Percentiles rank a stretch among this genome's conserved stretches.
Evolutionary conservation across 2,113 vertebrate genomes (phyloP).

Genomic region (Hippocampus mohnikei): DNA sequence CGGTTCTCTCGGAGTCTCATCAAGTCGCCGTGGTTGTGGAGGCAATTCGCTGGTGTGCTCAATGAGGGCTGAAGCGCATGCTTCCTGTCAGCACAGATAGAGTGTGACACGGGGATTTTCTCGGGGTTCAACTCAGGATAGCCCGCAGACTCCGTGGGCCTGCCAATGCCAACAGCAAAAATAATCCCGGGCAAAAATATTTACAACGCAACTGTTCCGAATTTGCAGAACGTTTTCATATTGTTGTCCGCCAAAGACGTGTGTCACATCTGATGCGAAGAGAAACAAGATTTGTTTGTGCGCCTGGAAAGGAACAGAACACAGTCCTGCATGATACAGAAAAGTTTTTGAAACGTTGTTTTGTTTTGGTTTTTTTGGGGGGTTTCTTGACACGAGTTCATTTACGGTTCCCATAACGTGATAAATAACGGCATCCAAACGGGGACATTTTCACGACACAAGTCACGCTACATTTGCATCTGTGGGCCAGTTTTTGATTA

Average conservation of each 20-base stretch:
- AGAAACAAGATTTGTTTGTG: constrained; percentile 64
- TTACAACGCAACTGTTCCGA: constrained; percentile 31
- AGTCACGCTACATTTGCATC: constrained; percentile 77
- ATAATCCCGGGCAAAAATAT: constrained; percentile 48
- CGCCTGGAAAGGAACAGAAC: constrained; percentile 29
- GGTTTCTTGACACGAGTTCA: constrained; percentile 18
- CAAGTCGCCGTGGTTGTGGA: constrained; percentile 3
- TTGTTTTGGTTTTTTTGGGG: constrained; percentile 29
- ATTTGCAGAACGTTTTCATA: constrained; percentile 58
- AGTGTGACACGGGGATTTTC: constrained; percentile 61
- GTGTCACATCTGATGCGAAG: constrained; percentile 53
- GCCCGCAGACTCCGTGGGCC: constrained; percentile 55
- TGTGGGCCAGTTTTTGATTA: constrained; percentile 70
- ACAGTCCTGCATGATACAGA: constrained; percentile 48
- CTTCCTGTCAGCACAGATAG: constrained; percentile 64
- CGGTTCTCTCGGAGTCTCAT: constrained; percentile 10
- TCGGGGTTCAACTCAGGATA: constrained; percentile 69
- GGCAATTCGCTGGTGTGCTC: constrained; percentile 44
- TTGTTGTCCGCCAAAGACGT: constrained; percentile 61
- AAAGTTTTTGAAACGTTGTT: constrained; percentile 40
- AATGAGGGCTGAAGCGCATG: constrained; percentile 60
- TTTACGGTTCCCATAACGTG: constrained; percentile 52
- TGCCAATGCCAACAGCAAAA: constrained; percentile 33
- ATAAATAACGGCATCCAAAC: constrained; percentile 69
- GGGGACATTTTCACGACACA: constrained; percentile 72